Base-by-base conservation (phyloP, 2,113 vertebrate genomes). In the Corynorhinus townsendii region DNA sequence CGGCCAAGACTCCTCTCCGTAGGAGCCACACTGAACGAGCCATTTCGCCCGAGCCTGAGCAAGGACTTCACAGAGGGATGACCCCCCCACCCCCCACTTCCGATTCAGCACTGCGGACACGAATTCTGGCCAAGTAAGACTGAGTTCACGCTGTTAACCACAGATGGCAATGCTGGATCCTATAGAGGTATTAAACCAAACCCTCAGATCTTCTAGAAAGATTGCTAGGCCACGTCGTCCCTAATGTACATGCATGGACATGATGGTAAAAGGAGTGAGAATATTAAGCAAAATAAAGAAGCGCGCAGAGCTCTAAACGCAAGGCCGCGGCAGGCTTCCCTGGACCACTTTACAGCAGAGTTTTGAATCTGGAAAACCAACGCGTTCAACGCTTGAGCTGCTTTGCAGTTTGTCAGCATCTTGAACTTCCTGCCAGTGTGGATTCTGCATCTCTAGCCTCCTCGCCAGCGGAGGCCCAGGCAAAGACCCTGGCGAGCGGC, bases 351-450 rank as follows among this genome's bases (percentile, higher is more conserved):
- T 5, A 54, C 45, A 19, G 33, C 1, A 6, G 20, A 5, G 2
- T 24, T 30, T 4, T 15, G 24, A 7, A 49, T 68, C n/a, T 0
- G 8, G 20, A 68, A 30, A 68, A 30, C 28, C 64, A 28, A 35
- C 0, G 0, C 7, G 19, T 7, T 26, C 4, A 9, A 6, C 4
- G 1, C n/a, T 4, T 38, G 3, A 12, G 33, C 54, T 33, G 20
- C 0, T 33, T 22, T 38, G 8, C 0, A 33, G 45, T 15, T 64
- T 47, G 45, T 30, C 6, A 5, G 19, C 28, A 22, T 1, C 52
- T 33, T 22, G 19, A 24, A 7, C 24, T 8, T 35, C 93, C 5
- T 7, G 1, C 5, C 5, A 1, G 22, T 12, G 47, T 5, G 11
- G 52, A 11, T n/a, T 79, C 56, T 43, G 4, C 4, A 14, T 45